These are phyloP conservation scores for Orestias chungarensis DNA, from an alignment of 2,797 vertebrate genomes.

Conservation along the genomic window DNA sequence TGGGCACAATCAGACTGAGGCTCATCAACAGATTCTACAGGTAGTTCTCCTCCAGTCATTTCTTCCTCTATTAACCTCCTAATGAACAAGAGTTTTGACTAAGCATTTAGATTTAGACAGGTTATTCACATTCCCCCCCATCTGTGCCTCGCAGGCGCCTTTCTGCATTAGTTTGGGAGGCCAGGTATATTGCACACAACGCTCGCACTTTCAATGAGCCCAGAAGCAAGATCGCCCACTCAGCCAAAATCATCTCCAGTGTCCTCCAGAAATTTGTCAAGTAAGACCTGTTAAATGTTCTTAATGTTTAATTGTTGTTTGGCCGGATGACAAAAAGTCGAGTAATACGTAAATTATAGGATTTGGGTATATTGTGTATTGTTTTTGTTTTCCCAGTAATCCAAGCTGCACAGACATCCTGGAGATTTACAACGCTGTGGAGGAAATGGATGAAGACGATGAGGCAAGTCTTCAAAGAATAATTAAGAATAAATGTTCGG, in stretches of 20 bases:
- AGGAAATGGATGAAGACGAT: conserved; percentile 88
- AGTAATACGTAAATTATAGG: not conserved
- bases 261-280: conserved; percentile 90
- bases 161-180: conserved; percentile 95
- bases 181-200: conserved; percentile 92
- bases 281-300: conserved; percentile 14
- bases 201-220: conserved; percentile 97
- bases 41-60: conserved; percentile 66
- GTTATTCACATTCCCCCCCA: too few relatives aligned
- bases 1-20: conserved; percentile 90
- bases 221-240: conserved; percentile 91
- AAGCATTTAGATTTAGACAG: too few relatives aligned
- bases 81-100: not conserved
- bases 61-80: not conserved
- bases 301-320: not conserved
- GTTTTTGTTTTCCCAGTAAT: conserved; percentile 78
- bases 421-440: conserved; percentile 88
- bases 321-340: not conserved
- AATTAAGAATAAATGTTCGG: not conserved
- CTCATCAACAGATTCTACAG: conserved; percentile 96
- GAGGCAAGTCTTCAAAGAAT: conserved; percentile 73
- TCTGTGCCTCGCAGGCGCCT: conserved; percentile 83
- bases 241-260: conserved; percentile 93
- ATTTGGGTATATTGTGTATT: not conserved
- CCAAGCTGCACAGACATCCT: conserved; percentile 89